Conservation (phyloP, 1,140 invertebrate species). For the Doryteuthis pealeii region DNA sequence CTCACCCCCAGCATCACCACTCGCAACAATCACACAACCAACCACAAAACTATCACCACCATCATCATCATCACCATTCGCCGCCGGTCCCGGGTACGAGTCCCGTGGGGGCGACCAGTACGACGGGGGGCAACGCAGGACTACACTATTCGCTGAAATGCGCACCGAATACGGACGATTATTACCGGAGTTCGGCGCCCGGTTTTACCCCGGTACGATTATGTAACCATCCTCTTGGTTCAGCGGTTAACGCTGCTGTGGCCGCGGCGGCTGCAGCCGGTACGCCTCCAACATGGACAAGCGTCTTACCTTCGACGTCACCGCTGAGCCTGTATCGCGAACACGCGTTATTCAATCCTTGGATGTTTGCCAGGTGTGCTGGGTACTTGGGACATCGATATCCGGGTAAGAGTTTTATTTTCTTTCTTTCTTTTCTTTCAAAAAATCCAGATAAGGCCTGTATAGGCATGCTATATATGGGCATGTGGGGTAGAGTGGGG, state of each 20-base stretch:
- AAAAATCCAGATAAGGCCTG: too few species aligned
- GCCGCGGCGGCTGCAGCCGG: neutral
- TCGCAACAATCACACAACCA: neutral
- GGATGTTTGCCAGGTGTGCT: neutral
- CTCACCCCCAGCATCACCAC: neutral
- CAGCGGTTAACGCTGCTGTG: neutral
- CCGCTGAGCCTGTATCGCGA: neutral
- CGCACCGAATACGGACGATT: neutral
- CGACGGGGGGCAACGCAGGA: neutral
- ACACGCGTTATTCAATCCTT: constrained; percentile 7
- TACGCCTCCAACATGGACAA: neutral
- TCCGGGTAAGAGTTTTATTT: neutral
- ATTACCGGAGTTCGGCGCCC: neutral
- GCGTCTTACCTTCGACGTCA: neutral
- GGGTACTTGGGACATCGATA: constrained; percentile 1
- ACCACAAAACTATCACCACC: neutral
- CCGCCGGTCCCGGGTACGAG: neutral
- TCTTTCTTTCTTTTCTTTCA: neutral
- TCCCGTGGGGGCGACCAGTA: neutral
- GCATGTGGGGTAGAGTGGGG: too few species aligned
- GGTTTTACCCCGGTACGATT: constrained; percentile 6
- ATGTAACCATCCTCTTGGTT: neutral
- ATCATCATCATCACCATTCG: neutral
- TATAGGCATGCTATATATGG: too few species aligned
- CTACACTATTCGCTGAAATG: constrained; percentile 9